phyloP scores from a whole-genome alignment of 1,140 invertebrate genomes.

The Nixonia krombeini region DNA sequence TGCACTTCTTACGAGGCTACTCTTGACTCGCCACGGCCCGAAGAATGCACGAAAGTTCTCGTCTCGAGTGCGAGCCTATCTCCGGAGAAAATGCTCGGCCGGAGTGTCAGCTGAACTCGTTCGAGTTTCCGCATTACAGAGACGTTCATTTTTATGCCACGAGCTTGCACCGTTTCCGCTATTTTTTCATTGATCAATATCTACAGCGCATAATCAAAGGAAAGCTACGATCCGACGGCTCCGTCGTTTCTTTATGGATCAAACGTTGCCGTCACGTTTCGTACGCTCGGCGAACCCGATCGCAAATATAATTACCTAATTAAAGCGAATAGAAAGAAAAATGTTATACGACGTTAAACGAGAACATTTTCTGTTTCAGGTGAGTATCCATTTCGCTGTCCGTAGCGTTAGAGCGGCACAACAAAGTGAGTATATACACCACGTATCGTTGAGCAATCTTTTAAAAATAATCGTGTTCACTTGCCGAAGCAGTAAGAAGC shows the following conservation, averaged over 20 bases:
- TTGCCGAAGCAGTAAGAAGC: conserved; percentile 18
- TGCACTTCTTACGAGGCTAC: conserved; percentile 41
- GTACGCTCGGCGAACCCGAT: too few species aligned
- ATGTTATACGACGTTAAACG: too few species aligned
- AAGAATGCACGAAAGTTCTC: conserved; percentile 38
- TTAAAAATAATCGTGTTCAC: conserved; percentile 37
- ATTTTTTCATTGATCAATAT: too few species aligned
- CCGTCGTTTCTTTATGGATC: too few species aligned
- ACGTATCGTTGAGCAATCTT: conserved; percentile 14
- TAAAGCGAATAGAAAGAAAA: not conserved
- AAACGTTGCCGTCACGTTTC: too few species aligned
- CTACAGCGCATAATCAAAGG: too few species aligned
- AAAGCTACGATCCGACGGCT: too few species aligned
- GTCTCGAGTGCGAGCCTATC: conserved; percentile 10
- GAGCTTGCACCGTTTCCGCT: not conserved
- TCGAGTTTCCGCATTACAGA: conserved; percentile 24
- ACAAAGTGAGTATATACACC: conserved; percentile 40
- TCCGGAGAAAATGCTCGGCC: conserved; percentile 27
- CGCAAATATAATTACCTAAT: not conserved
- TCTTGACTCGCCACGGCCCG: conserved; percentile 32
- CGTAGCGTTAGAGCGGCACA: conserved; percentile 5
- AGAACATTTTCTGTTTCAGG: conserved; percentile 54
- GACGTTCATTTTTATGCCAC: not conserved
- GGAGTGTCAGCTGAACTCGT: not conserved
- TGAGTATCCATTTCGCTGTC: conserved; percentile 49